Evolutionary conservation across 1,140 invertebrate genomes (phyloP).

Genomic region (Euborellia annulipes): DNA sequence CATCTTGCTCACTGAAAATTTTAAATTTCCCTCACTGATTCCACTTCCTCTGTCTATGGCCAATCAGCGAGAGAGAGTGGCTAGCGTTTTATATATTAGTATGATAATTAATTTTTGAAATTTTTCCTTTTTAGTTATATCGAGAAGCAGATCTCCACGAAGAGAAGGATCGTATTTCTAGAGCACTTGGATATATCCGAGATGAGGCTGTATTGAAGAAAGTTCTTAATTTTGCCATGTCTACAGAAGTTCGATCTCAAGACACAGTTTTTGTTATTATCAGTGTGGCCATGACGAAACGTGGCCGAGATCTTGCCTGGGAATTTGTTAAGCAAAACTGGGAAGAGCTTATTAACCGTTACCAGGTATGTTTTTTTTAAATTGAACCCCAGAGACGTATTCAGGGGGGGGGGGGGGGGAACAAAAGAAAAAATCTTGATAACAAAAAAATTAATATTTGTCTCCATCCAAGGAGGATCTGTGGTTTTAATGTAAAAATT

Average conservation of each 20-base stretch:
- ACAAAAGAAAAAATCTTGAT: too few relatives aligned
- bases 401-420: too few relatives aligned
- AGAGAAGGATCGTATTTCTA: constrained; percentile 77
- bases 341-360: constrained; percentile 53
- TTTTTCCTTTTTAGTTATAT: constrained; percentile 42
- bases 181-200: constrained; percentile 59
- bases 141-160: constrained; percentile 74
- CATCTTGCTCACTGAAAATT: too few relatives aligned
- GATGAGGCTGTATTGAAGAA: constrained; percentile 51
- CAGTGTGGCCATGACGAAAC: constrained; percentile 56
- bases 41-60: too few relatives aligned
- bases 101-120: neutral
- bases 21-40: neutral
- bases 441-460: too few relatives aligned
- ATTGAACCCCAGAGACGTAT: too few relatives aligned
- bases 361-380: too few relatives aligned
- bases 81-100: neutral
- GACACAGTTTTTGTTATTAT: constrained; percentile 80
- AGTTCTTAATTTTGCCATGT: constrained; percentile 79
- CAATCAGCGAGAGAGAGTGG: too few relatives aligned
- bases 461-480: too few relatives aligned
- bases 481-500: too few relatives aligned
- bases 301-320: constrained; percentile 76
- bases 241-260: constrained; percentile 79
- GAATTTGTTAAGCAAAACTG: constrained; percentile 80